phyloP scores from a whole-genome alignment of 2,797 vertebrate genomes.

The Valencia hispanica region DNA sequence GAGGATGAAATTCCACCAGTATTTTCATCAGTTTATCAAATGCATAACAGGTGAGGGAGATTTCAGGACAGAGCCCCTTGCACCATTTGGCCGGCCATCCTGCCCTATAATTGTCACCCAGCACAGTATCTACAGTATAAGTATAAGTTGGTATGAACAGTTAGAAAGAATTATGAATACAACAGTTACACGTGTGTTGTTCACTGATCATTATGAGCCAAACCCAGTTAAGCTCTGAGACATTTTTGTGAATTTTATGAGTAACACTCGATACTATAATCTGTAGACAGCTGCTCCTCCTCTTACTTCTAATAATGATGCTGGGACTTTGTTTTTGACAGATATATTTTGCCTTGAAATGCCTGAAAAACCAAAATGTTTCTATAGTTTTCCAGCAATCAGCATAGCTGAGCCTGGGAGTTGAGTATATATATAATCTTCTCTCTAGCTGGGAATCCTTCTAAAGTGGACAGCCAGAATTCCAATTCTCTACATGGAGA shows the following conservation, averaged over 20 bases:
- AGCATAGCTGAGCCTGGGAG: background rate
- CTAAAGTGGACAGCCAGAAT: background rate
- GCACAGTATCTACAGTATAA: background rate
- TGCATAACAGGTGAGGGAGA: background rate
- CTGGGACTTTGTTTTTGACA: background rate
- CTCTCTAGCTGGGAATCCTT: background rate
- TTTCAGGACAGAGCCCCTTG: background rate
- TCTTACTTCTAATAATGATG: background rate
- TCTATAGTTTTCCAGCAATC: background rate
- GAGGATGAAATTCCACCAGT: background rate
- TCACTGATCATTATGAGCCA: background rate
- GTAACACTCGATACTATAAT: background rate
- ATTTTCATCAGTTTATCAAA: background rate
- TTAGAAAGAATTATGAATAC: background rate
- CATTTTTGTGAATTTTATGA: background rate
- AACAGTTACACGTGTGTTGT: background rate
- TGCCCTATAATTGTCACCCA: background rate
- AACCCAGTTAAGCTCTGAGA: background rate
- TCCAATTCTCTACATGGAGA: background rate
- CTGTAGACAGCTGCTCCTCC: background rate
- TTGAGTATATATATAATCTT: background rate
- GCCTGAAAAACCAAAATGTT: background rate
- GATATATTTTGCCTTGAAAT: too few relatives aligned
- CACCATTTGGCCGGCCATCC: background rate
- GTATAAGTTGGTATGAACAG: background rate